Percentiles rank a stretch among this genome's conserved stretches.
Conservation (phyloP, 2,113 vertebrate species). For the Larimichthys crocea region DNA sequence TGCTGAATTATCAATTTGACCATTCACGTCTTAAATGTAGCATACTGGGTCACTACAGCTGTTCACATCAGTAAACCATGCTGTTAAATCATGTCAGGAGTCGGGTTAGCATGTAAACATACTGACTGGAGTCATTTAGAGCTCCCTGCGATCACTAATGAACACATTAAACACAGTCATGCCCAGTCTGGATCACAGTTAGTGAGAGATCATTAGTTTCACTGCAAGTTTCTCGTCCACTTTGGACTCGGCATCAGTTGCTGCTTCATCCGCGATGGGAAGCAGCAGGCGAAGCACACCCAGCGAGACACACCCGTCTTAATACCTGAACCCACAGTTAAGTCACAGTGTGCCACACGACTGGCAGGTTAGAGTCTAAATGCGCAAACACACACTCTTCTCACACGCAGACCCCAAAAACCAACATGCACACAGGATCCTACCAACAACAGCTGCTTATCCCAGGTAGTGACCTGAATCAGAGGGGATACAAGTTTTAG, state of each 20-base stretch:
- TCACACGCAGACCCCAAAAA: conserved; percentile 12
- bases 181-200: conserved; percentile 34
- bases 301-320: conserved; percentile 1
- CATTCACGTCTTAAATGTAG: not conserved
- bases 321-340: conserved; percentile 30
- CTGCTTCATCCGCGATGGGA: conserved; percentile 5
- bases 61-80: not conserved
- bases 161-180: conserved; percentile 12
- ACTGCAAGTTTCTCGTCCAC: not conserved
- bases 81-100: not conserved
- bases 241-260: not conserved
- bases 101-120: not conserved
- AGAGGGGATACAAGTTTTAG: conserved; percentile 63
- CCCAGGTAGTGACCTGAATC: conserved; percentile 85
- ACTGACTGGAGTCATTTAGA: not conserved
- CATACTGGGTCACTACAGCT: not conserved
- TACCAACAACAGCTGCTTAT: conserved; percentile 86
- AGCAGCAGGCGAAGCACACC: conserved; percentile 38
- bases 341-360: conserved; percentile 35
- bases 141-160: not conserved
- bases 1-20: not conserved
- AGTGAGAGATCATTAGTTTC: conserved; percentile 10
- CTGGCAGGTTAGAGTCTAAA: conserved; percentile 62
- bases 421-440: conserved; percentile 76
- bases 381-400: conserved; percentile 31